Conservation (phyloP, 2,113 vertebrate genomes). For the Nyctibius bracteatus region DNA sequence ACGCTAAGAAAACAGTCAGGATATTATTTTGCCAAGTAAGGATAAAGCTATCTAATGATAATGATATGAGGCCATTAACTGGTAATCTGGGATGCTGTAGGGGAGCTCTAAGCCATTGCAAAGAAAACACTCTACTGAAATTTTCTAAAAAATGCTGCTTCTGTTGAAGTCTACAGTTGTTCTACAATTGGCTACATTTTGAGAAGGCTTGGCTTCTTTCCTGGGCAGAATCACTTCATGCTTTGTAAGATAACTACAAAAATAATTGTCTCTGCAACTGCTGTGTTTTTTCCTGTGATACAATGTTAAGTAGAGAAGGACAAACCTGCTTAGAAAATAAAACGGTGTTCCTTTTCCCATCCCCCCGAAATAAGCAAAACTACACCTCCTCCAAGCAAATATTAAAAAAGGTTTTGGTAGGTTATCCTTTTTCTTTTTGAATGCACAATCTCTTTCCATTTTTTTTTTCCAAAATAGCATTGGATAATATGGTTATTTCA, state of each 20-base stretch:
- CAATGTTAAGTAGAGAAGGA: background rate
- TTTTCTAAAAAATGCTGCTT: background rate
- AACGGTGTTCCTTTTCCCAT: background rate
- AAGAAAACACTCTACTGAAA: background rate
- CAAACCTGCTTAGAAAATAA: background rate
- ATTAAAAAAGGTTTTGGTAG: background rate
- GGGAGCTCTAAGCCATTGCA: background rate
- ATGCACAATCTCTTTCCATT: background rate
- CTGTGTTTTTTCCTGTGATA: background rate
- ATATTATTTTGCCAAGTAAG: background rate
- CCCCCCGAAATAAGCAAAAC: background rate
- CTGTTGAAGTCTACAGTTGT: background rate
- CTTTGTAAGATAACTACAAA: background rate
- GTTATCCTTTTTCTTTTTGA: background rate
- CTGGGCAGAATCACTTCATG: background rate
- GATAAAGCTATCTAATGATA: background rate
- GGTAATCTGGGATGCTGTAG: background rate
- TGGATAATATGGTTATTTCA: background rate
- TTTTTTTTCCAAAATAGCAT: background rate
- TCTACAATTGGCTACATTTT: background rate
- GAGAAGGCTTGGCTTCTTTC: background rate
- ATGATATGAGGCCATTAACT: background rate
- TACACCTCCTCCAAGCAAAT: background rate
- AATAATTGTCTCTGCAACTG: background rate
- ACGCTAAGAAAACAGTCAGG: background rate